Evolutionary conservation across 2,797 vertebrate genomes (phyloP).

Genomic region (Tokudaia muenninki): DNA sequence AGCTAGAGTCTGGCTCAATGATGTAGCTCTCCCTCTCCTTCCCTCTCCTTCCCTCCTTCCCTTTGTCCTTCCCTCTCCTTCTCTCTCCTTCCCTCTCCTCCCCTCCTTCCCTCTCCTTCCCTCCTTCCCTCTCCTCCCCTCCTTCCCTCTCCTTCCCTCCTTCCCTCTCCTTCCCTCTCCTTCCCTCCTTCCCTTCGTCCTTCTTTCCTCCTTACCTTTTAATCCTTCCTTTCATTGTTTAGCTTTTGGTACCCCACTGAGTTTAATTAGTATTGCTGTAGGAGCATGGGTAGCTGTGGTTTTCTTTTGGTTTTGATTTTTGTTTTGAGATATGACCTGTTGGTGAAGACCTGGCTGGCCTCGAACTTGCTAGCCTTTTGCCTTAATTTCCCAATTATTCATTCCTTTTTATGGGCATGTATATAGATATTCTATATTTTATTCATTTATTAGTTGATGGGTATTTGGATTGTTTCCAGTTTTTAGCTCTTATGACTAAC

Average conservation of each 20-base stretch:
- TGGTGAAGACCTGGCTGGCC: neutral
- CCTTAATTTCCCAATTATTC: neutral
- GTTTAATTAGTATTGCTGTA: neutral
- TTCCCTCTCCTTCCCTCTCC: too few relatives aligned
- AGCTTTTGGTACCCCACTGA: neutral
- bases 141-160: too few relatives aligned
- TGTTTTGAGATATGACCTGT: neutral
- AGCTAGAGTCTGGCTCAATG: neutral
- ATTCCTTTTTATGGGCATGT: neutral
- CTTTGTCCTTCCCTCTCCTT: too few relatives aligned
- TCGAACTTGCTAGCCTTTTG: neutral
- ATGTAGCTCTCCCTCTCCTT: neutral
- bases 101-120: too few relatives aligned
- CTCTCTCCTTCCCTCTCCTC: too few relatives aligned
- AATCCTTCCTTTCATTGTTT: neutral
- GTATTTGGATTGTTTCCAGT: constrained; percentile 24
- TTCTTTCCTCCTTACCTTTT: neutral
- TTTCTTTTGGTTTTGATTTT: neutral
- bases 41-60: too few relatives aligned
- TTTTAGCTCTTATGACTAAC: constrained; percentile 24
- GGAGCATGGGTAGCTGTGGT: neutral
- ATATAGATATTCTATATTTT: constrained; percentile 6
- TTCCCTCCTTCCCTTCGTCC: too few relatives aligned
- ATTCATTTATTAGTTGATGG: constrained; percentile 13
- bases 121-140: neutral